Evolutionary conservation across 2,797 vertebrate genomes (phyloP).

Genomic region (Saxicola maurus): DNA sequence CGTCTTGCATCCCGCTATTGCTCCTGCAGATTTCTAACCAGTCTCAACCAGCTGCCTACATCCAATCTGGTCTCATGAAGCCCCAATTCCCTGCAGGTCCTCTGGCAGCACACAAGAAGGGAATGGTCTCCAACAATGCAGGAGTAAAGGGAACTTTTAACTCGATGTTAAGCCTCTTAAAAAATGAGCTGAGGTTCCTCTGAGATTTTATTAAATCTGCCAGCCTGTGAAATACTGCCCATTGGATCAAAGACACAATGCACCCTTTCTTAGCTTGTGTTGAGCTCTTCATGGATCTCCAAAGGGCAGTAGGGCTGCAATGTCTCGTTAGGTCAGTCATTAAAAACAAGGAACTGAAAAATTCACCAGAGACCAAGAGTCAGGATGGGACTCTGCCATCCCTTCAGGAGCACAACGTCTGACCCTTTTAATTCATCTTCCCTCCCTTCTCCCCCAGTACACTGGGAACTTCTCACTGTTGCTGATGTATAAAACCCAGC

Average conservation of each 20-base stretch:
- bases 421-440: conserved; percentile 28
- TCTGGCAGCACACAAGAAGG: conserved; percentile 16
- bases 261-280: conserved; percentile 47
- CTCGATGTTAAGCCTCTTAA: conserved; percentile 58
- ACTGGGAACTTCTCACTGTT: conserved; percentile 34
- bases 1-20: not conserved
- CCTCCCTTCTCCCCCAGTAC: conserved; percentile 6
- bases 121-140: conserved; percentile 4
- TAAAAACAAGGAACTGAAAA: conserved; percentile 51
- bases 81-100: not conserved
- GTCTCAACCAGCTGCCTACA: conserved; percentile 28
- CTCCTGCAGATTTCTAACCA: conserved; percentile 37
- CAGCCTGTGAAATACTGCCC: conserved; percentile 46
- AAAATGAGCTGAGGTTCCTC: conserved; percentile 49
- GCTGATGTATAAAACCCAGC: conserved; percentile 40
- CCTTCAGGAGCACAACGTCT: not conserved
- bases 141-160: conserved; percentile 39
- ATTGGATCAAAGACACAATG: conserved; percentile 56
- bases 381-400: conserved; percentile 17
- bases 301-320: conserved; percentile 28
- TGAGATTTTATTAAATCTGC: conserved; percentile 58
- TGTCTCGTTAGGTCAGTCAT: conserved; percentile 44
- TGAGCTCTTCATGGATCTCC: conserved; percentile 47
- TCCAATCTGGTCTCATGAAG: conserved; percentile 14
- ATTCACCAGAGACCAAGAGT: conserved; percentile 33